Base-by-base conservation (phyloP, 2,113 vertebrate genomes). In the Brachypteracias leptosomus region DNA sequence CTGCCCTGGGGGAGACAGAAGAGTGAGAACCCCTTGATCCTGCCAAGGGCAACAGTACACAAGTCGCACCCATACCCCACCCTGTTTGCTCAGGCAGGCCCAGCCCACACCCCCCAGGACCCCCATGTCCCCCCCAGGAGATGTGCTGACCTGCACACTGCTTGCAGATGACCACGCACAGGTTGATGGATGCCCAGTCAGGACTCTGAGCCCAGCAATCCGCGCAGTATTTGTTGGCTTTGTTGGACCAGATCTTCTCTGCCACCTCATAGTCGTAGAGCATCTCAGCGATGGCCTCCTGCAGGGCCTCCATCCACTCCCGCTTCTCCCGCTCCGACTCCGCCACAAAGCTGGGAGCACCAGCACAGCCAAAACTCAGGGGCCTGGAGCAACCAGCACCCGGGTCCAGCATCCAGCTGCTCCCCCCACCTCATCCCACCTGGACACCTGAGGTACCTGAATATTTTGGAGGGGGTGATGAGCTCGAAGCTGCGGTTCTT, bases 191-290 rank as follows among this genome's bases (percentile, higher is more conserved):
- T 5, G 99, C 99, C 99, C 99, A 99, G 97, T 99, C 99, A 0
- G 99, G 99, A 89, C 98, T 99, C 52, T 93, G 97, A 79, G 99
- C 98, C 88, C 98, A 98, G 88, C 99, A 99, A 97, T 99, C 99
- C 0, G 99, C 99, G 36, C 99, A 99, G 29, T 94, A 95, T 90
- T 98, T 98, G 97, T 99, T 99, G 76, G 98, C 99, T 81, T 99
- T 98, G 98, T 99, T 99, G 91, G 99, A 99, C 99, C 99, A 99
- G 98, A 99, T 99, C 98, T 99, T 99, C 97, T 99, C 99, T 3
- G 99, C 99, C 94, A 99, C 99, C 97, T 99, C 99, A 2, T 99
- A 99, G 97, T 99, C 99, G 0, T 99, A 99, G 74, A 99, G 98
- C 12, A 98, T 99, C 97, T 99, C 99, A 0, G 99, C 98, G 29